Base-by-base conservation (phyloP, 1,140 invertebrate genomes). In the Popillia japonica region DNA sequence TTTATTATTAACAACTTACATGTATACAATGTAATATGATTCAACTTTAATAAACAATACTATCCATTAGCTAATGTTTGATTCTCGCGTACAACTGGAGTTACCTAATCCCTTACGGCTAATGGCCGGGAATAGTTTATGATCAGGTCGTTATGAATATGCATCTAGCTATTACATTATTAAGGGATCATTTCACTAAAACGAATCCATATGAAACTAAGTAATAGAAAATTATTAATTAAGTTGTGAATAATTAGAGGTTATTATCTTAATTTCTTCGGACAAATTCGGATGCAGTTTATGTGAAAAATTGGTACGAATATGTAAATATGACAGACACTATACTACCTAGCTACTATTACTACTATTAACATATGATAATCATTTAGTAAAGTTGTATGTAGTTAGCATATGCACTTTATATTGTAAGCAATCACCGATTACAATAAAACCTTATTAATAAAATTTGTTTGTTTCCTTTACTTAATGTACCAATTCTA, bases 361-460 rank as follows among this genome's bases (percentile, higher is more conserved):
- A 68, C 20, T 68, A 68, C 22, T 68, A 68, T 27, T 68, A 68
- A 68, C 27, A 20, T 74, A 74, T 74, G 72, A 74, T 74, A 74
- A 74, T 74, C 72, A 74, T 74, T 27, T 74, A 74, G 72, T 40
- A 74, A 44, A 74, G 72, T 74, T 74, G 72, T 74, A 74, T 41
- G 72, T 74, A 74, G 72, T 41, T 41, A 44, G 34, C 20, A 74
- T 74, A 74, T 74, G 72, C 72, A 74, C 72, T 74, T 74, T 74
- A 74, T 74, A 74, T 74, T 74, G 72, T 74, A 74, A 74, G 34
- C 40, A 74, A 74, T 74, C 72, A 74, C 72, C 41, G 22, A 74
- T 17, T 74, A 74, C 72, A 44, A 74, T 74, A 74, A 74, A 74
- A 74, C 34, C 34, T 74, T 74, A 74, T 74, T 74, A 74, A 74